Conservation (phyloP, 2,113 vertebrate species). For the Noturus placidus region DNA sequence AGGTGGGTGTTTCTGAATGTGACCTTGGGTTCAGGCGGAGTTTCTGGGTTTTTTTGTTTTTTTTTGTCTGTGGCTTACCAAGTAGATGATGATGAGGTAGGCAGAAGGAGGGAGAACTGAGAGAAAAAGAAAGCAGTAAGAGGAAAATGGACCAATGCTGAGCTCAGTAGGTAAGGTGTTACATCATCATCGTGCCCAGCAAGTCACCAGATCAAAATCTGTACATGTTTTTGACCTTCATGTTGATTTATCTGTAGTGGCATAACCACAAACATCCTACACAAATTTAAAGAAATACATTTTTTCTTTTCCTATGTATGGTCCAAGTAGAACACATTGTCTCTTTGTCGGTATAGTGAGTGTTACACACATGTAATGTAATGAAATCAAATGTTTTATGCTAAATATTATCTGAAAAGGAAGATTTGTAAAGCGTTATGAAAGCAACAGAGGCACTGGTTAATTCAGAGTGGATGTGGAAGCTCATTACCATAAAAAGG, state of each 20-base stretch:
- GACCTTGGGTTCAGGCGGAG: slow-evolving; percentile 30
- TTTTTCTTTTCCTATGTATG: neutral
- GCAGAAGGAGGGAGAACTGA: neutral
- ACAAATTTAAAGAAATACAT: neutral
- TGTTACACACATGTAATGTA: neutral
- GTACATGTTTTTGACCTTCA: slow-evolving; percentile 9
- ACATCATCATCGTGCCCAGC: slow-evolving; percentile 25
- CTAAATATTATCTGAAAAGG: neutral
- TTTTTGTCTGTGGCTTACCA: neutral
- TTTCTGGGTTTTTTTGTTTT: neutral
- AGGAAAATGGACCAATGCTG: slow-evolving; percentile 7
- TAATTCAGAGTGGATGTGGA: neutral
- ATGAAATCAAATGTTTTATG: neutral
- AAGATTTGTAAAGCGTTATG: neutral
- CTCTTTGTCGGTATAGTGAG: neutral
- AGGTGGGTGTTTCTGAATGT: neutral
- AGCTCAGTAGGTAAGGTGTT: slow-evolving; percentile 26
- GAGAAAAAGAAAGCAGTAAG: neutral
- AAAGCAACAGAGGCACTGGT: neutral
- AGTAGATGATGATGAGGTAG: neutral
- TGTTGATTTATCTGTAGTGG: neutral
- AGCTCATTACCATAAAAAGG: neutral
- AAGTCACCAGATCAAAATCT: slow-evolving; percentile 19
- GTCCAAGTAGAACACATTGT: neutral
- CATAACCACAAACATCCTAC: neutral